phyloP scores from a whole-genome alignment of 2,797 vertebrate genomes.

The Coregonus ussuriensis region DNA sequence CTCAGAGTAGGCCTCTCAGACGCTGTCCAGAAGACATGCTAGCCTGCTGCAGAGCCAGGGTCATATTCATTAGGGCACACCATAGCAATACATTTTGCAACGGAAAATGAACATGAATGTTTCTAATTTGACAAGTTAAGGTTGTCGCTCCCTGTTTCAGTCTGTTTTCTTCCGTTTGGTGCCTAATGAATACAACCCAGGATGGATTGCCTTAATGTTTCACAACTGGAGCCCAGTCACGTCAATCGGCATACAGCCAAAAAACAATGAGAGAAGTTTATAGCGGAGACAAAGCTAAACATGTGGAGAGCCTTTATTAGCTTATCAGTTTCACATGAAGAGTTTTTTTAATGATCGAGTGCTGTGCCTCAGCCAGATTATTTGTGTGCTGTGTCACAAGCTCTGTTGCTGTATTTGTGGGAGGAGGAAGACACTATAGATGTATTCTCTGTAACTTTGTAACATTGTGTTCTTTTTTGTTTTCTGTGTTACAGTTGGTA shows the following conservation, averaged over 20 bases:
- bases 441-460: slow-evolving; percentile 88
- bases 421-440: slow-evolving; percentile 75
- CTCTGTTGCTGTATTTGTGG: slow-evolving; percentile 79
- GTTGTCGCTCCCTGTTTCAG: background rate
- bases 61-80: background rate
- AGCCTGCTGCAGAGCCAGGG: slow-evolving; percentile 24
- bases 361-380: slow-evolving; percentile 84
- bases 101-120: background rate
- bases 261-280: slow-evolving; percentile 28
- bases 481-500: slow-evolving; percentile 73
- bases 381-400: slow-evolving; percentile 80
- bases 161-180: background rate
- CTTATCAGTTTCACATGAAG: slow-evolving; percentile 43
- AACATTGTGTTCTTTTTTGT: slow-evolving; percentile 81
- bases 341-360: slow-evolving; percentile 71
- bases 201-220: slow-evolving; percentile 58
- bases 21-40: background rate
- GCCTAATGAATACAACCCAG: background rate
- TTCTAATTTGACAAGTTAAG: background rate
- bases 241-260: slow-evolving; percentile 30
- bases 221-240: slow-evolving; percentile 34
- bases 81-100: background rate
- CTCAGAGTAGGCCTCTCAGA: slow-evolving; percentile 3
- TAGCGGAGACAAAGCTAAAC: slow-evolving; percentile 28
- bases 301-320: slow-evolving; percentile 26